These are phyloP conservation scores for Rhyacophila evoluta DNA, from an alignment of 2,888 invertebrate species.

Conservation along the genomic window DNA sequence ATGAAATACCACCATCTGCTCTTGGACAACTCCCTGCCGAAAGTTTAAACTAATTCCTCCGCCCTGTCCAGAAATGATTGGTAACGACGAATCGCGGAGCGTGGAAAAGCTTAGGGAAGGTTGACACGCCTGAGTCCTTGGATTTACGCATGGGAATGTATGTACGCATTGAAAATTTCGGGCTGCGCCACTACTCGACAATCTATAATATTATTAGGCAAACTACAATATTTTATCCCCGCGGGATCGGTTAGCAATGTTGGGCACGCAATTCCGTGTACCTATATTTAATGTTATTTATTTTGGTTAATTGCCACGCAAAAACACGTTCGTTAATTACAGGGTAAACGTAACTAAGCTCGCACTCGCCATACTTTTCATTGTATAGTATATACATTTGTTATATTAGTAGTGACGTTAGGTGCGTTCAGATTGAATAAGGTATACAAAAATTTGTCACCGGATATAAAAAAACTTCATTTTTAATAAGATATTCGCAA, in stretches of 20 bases:
- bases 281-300: not conserved
- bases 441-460: not conserved
- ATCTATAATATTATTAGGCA: not conserved
- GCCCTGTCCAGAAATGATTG: slow-evolving; percentile 3
- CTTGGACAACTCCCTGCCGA: not conserved
- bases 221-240: not conserved
- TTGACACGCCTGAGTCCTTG: not conserved
- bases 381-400: not conserved
- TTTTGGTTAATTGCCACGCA: slow-evolving; percentile 1
- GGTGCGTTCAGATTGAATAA: not conserved
- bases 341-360: not conserved
- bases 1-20: not conserved
- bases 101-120: not conserved
- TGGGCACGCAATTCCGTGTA: not conserved
- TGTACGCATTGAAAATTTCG: not conserved
- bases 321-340: slow-evolving; percentile 13
- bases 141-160: slow-evolving; percentile 9
- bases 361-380: not conserved
- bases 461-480: too few relatives aligned
- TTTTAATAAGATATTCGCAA: too few relatives aligned
- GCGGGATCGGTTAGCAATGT: not conserved
- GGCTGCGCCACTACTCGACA: not conserved
- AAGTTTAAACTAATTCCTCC: not conserved
- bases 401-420: not conserved
- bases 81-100: not conserved